Evolutionary conservation across 2,113 vertebrate genomes (phyloP), one percentile per base, ranked within the genome.

Genomic region (Corythornis vintsioides): DNA sequence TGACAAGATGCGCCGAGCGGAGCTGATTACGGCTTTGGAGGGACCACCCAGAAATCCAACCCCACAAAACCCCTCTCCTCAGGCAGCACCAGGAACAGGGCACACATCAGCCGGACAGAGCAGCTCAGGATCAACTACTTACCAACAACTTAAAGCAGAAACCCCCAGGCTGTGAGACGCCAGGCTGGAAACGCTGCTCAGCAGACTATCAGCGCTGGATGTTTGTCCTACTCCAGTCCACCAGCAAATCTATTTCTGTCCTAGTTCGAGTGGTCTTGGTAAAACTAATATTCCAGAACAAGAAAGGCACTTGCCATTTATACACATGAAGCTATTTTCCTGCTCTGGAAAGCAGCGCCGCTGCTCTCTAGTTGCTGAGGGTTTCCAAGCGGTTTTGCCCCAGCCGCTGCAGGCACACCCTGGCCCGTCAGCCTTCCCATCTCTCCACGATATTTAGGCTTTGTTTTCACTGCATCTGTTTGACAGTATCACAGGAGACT

Each of bases 41-140:
- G 63, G 94, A 97, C 95, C 96, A 97, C 95, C 97, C 96, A 92
- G 92, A 65, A 48, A 40, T 66, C 42, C 42, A 91, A 10, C 7
- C 52, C 69, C 16, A 15, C 0, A 11, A 43, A 86, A 75, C 31
- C 83, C 45, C 66, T 71, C 64, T 91, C 61, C 90, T 73, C 31
- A 40, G 16, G 75, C 64, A 91, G 67, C 70, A 65, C 33, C 88
- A 77, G 83, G 78, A 85, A 89, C 67, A 81, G 72, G 10, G 21
- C 48, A 79, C 31, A 33, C 4, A 42, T 13, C 77, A 16, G 33
- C 85, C 29, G 47, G 94, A 90, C 12, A 85, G 15, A 88, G 63
- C 3, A 16, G 11, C 87, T 91, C 88, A 95, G 92, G 89, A 56
- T 42, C 8, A 79, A 94, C 86, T 47, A 67, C 89, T 77, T 66